Evolutionary conservation across 2,888 invertebrate genomes (phyloP).

Genomic region (Penaeus monodon): DNA sequence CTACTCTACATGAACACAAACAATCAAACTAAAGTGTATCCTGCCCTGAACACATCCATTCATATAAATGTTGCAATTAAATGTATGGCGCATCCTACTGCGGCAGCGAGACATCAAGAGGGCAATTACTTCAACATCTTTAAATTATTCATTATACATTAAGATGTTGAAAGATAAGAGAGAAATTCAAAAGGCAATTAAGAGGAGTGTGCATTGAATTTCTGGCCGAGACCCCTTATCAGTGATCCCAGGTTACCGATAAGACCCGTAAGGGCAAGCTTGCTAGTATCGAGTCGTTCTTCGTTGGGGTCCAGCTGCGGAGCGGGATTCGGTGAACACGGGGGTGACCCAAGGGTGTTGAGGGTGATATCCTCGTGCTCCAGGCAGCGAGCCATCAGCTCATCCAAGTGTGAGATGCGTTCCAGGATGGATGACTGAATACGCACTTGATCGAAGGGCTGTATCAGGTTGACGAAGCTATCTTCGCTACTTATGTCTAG

Average conservation of each 20-base stretch:
- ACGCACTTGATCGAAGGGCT: constrained; percentile 18
- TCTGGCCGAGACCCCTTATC: constrained; percentile 9
- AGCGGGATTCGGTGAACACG: not conserved
- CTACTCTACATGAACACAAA: no score
- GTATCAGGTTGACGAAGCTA: not conserved
- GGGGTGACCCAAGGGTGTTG: constrained; percentile 27
- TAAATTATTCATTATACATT: no score
- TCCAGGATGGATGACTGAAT: constrained; percentile 30
- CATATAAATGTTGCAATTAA: no score
- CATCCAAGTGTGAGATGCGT: constrained; percentile 28
- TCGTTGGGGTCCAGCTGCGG: not conserved
- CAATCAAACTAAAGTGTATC: no score
- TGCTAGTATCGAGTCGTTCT: constrained; percentile 8
- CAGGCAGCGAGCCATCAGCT: constrained; percentile 25
- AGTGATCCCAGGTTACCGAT: constrained; percentile 29
- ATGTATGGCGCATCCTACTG: no score
- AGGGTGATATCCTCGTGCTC: constrained; percentile 34
- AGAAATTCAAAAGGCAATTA: no score
- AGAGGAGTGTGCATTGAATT: constrained; percentile 13
- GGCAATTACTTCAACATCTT: no score
- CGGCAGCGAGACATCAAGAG: no score
- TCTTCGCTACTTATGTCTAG: not conserved
- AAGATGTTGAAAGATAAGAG: no score
- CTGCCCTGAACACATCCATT: no score
- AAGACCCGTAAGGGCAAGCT: constrained; percentile 20